phyloP scores from a whole-genome alignment of 2,797 vertebrate genomes.

The Myripristis jacobus region DNA sequence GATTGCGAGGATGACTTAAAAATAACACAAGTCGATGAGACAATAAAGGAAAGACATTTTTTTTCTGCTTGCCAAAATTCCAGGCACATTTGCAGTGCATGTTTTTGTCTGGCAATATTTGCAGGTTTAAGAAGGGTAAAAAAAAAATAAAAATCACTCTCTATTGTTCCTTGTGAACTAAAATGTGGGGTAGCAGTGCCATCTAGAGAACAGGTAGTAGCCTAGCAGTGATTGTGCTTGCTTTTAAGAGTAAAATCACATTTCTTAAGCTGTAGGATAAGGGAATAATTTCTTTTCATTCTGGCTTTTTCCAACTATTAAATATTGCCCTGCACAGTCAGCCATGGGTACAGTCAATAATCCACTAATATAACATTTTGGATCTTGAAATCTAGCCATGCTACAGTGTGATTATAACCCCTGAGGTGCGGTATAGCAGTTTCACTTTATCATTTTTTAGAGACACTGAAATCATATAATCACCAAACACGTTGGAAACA shows the following conservation, averaged over 20 bases:
- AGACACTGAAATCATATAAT: conserved; percentile 7
- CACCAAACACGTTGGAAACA: background rate
- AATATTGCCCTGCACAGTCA: background rate
- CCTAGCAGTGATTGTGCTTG: background rate
- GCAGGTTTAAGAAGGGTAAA: background rate
- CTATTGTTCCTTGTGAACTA: background rate
- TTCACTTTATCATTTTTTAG: background rate
- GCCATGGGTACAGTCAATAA: background rate
- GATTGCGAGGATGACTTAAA: conserved; percentile 20
- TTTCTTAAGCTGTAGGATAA: too few species aligned
- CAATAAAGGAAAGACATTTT: background rate
- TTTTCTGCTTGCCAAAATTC: conserved; percentile 22
- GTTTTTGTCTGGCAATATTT: background rate
- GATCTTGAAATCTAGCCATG: background rate
- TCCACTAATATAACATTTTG: background rate
- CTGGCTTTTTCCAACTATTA: background rate
- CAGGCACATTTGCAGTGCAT: conserved; percentile 14
- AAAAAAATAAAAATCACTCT: background rate
- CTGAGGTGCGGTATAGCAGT: background rate
- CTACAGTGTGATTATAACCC: background rate
- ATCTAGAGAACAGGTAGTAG: conserved; percentile 62
- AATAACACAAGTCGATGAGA: conserved; percentile 21
- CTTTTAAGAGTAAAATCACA: background rate
- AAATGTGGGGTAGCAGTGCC: conserved; percentile 64
- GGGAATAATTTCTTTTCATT: background rate